Base-by-base conservation (phyloP, 2,888 invertebrate genomes). In the Tenthredo scrophulariae region DNA sequence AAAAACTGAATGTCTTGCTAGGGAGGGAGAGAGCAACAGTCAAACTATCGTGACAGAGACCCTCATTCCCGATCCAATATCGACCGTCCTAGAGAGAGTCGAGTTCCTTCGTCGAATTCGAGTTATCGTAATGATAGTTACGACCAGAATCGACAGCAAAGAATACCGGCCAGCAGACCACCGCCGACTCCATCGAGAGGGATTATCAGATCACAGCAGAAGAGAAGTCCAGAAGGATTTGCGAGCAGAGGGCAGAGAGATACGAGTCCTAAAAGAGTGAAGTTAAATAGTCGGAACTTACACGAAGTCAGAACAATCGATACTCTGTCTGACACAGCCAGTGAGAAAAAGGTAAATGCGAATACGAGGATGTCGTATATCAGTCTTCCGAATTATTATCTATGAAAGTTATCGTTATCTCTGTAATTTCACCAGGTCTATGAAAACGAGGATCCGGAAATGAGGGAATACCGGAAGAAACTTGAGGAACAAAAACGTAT, bases 401-500 rank as follows among this genome's bases (percentile, higher is more conserved):
- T 22, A 15, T 1, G 13, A 29, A 13, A 70, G 29, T 43, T 43
- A 9, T 72, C 37, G 67, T 4, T 33, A 22, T 26, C 26, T 72
- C 72, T 1, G 4, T 77, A 18, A 26, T 84, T 29, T 33, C 40
- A 74, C 2, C 37, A 92, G 84, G 92, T 91, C 54, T 92, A 92
- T 46, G 91, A 88, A 82, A 80, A 90, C 84, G 89, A 92, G 82
- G 94, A 94, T 88, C 93, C 93, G 54, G 94, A 94, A 87, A 92
- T 93, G 91, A 90, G 91, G 37, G 94, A 94, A 54, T 94, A 94
- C 86, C 90, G 93, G 3, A 92, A 92, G 85, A 94, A 93, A 87
- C 93, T 94, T 89, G 94, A 94, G 87, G 94, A 94, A 85, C 94
- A 94, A 86, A 94, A 94, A 87, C 91, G 92, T 29, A 87, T 94